Evolutionary conservation across 2,888 invertebrate genomes (phyloP), one percentile per base, ranked within the genome.

Genomic region (Helicoverpa assulta): DNA sequence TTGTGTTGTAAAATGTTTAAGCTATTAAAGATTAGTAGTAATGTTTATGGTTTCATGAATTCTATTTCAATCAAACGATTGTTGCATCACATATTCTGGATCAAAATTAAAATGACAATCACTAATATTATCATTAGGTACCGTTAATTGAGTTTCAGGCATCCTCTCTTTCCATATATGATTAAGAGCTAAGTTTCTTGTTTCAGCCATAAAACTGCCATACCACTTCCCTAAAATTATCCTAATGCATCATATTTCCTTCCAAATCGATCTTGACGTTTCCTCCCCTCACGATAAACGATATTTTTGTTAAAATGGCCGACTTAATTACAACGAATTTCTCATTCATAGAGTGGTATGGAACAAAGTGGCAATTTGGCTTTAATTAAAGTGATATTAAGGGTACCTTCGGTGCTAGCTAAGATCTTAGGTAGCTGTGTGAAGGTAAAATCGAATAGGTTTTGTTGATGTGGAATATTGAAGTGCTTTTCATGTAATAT

Each of bases 281-380:
- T 54, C n/a, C 7, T 52, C 16, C 55, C 51, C 53, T 18, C 5
- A 29, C 54, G 53, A 63, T 67, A 69, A 67, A 64, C 55, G 65
- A 72, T 66, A 75, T 67, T 79, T 78, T 68, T 61, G 19, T 53
- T 29, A 18, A 65, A 71, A 59, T 60, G 58, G 61, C 57, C 55
- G 73, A 76, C 61, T 72, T 71, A 78, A 81, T 82, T 70, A 70
- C 59, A 67, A 65, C n/a, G 33, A 66, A 79, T 58, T 52, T 73
- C 73, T 71, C 70, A 65, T 69, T 76, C 55, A 29, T 70, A 64
- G 75, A 78, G 73, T 70, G 71, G 61, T 65, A 66, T 72, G 57
- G 68, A 68, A 71, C 73, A 70, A 81, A 82, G 78, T 83, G 83
- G 76, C 82, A 82, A 82, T 82, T 81, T 78, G 37, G 70, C 50